Evolutionary conservation across 2,113 vertebrate genomes (phyloP).

Genomic region (Pterocles orientalis): DNA sequence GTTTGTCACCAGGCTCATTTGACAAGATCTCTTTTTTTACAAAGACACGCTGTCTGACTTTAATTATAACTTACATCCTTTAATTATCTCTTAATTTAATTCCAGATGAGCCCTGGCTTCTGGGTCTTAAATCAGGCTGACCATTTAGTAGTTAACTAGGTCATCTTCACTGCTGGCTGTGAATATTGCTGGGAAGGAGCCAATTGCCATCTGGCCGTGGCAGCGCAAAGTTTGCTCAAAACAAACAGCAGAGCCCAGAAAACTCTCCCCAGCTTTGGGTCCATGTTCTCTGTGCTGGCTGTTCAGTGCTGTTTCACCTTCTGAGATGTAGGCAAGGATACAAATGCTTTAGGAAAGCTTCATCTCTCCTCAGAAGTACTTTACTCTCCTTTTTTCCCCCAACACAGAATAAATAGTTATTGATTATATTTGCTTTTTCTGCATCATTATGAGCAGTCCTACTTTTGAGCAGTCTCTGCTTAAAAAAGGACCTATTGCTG

Average conservation of each 20-base stretch:
- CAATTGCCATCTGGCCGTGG: neutral
- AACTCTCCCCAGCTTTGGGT: neutral
- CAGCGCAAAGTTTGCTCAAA: neutral
- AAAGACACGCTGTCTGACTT: neutral
- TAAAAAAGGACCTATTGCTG: neutral
- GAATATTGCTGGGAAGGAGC: neutral
- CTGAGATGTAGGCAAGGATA: neutral
- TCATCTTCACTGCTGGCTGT: neutral
- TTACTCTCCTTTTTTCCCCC: neutral
- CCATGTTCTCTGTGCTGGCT: neutral
- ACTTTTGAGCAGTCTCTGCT: neutral
- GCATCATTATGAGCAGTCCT: neutral
- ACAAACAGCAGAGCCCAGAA: neutral
- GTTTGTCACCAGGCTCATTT: neutral
- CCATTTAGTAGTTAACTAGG: neutral
- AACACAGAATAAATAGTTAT: neutral
- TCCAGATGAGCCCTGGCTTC: slow-evolving; percentile 14
- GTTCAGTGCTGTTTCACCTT: neutral
- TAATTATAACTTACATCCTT: slow-evolving; percentile 48
- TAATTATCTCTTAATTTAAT: slow-evolving; percentile 44
- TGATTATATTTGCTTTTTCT: neutral
- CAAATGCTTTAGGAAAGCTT: neutral
- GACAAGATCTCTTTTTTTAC: neutral
- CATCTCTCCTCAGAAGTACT: neutral
- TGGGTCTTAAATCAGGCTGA: neutral